Base-by-base conservation (phyloP, 2,888 invertebrate genomes). In the Bombylius discolor region DNA sequence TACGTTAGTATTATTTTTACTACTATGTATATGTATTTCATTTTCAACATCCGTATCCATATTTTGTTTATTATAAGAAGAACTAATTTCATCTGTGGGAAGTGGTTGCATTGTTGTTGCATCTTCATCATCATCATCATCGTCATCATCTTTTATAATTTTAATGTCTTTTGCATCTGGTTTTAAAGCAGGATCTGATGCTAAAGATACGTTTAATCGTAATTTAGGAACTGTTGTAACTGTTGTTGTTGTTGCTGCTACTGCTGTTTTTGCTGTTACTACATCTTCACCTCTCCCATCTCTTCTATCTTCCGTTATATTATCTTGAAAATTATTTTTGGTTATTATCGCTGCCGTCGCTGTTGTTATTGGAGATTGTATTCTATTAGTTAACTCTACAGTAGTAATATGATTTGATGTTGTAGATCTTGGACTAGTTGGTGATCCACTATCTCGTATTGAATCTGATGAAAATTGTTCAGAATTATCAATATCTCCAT, bases 161-260 rank as follows among this genome's bases (percentile, higher is more conserved):
- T 70, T 79, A 13, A 79, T 72, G 52, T 80, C 75, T 60, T 83
- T 79, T 52, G 84, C 81, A 63, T 81, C 81, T 39, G 85, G 82
- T 61, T 84, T 82, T 32, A 86, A 76, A 12, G 89, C 89, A 5
- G 90, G 89, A 74, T 89, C 89, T 46, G 88, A 89, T 53, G 89
- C 89, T 62, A 90, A 79, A 70, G 83, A 82, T 59, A 87, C 77
- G 74, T 89, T 89, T 63, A 89, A 79, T 62, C 89, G 81, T 65
- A 89, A 77, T 65, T 85, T 81, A 62, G 89, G 89, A 63, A 79
- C 57, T 47, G 63, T 60, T 11, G 62, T 54, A 23, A 64, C 58
- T 5, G 66, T 62, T 0, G 62, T 58, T 23, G 63, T 23, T 14
- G 61, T 53, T 59, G 52, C 34, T n/a, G 57, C 4, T 42, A 6